These are phyloP conservation scores for Selenia dentaria DNA, from an alignment of 2,888 invertebrate species.

Conservation along the genomic window DNA sequence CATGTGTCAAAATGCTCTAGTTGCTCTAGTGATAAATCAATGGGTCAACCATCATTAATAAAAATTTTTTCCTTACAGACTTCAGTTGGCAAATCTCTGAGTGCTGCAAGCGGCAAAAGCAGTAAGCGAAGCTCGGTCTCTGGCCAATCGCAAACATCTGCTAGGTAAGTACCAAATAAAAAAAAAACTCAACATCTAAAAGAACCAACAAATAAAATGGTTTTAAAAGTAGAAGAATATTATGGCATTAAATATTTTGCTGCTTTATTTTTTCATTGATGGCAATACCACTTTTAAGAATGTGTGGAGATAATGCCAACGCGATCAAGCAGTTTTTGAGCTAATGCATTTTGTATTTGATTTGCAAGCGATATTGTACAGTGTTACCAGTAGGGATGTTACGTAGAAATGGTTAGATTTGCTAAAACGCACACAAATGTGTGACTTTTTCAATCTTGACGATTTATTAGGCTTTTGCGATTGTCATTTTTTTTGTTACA, in stretches of 20 bases:
- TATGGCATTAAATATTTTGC: conserved; percentile 74
- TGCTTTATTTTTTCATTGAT: conserved; percentile 73
- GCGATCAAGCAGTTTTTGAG: conserved; percentile 38
- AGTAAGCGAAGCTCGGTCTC: conserved; percentile 79
- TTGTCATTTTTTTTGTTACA: no score
- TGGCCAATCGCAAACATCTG: conserved; percentile 73
- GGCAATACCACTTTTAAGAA: conserved; percentile 41
- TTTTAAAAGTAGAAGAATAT: conserved; percentile 40
- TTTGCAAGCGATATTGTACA: conserved; percentile 61
- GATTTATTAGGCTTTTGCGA: no score
- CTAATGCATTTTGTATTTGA: conserved; percentile 74
- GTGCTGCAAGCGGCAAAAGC: conserved; percentile 73
- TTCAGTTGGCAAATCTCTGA: conserved; percentile 76
- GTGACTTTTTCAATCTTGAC: no score
- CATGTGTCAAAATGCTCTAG: no score
- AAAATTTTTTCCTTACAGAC: conserved; percentile 56
- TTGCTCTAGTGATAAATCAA: no score
- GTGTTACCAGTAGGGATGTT: conserved; percentile 9
- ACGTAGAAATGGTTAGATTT: conserved; percentile 1
- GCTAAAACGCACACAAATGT: no score
- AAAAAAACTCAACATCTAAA: conserved; percentile 14
- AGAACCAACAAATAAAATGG: conserved; percentile 32
- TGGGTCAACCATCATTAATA: no score
- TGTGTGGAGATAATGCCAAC: conserved; percentile 28
- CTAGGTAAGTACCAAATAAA: conserved; percentile 62